Evolutionary conservation across 2,888 invertebrate genomes (phyloP).

Genomic region (Lycocerus yunnanus): DNA sequence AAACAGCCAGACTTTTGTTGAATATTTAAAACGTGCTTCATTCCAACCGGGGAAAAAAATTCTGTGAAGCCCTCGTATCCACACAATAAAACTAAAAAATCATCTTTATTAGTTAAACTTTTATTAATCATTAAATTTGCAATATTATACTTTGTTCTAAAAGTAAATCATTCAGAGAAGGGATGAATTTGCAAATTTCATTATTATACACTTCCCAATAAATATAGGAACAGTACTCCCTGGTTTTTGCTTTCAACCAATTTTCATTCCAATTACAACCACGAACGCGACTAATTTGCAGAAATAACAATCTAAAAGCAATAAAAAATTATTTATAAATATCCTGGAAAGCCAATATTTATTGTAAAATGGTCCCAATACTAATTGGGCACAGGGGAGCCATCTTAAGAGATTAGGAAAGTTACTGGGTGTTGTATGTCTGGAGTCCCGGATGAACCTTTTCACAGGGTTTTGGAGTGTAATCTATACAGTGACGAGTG

Average conservation of each 20-base stretch:
- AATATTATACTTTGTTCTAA: slow-evolving; percentile 48
- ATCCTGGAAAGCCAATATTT: too few relatives aligned
- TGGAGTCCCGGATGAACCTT: too few relatives aligned
- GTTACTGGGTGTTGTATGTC: too few relatives aligned
- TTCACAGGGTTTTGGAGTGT: too few relatives aligned
- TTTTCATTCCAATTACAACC: slow-evolving; percentile 30
- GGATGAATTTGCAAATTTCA: slow-evolving; percentile 38
- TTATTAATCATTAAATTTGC: background rate
- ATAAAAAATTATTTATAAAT: background rate
- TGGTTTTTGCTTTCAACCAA: slow-evolving; percentile 23
- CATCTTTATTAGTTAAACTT: background rate
- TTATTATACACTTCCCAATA: slow-evolving; percentile 43
- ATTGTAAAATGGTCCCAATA: too few relatives aligned
- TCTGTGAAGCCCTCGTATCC: slow-evolving; percentile 58
- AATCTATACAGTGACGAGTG: too few relatives aligned
- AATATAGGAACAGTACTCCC: slow-evolving; percentile 42
- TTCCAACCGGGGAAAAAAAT: slow-evolving; percentile 50
- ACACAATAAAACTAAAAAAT: slow-evolving; percentile 55
- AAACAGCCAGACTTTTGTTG: slow-evolving; percentile 53
- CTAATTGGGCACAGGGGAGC: too few relatives aligned
- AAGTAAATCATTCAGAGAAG: slow-evolving; percentile 42
- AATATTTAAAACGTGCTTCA: slow-evolving; percentile 51
- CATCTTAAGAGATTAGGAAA: too few relatives aligned
- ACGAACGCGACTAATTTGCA: slow-evolving; percentile 45
- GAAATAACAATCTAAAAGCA: slow-evolving; percentile 46